These are phyloP conservation scores for Anthonomus grandis DNA, from an alignment of 1,140 invertebrate genomes.

Conservation along the genomic window DNA sequence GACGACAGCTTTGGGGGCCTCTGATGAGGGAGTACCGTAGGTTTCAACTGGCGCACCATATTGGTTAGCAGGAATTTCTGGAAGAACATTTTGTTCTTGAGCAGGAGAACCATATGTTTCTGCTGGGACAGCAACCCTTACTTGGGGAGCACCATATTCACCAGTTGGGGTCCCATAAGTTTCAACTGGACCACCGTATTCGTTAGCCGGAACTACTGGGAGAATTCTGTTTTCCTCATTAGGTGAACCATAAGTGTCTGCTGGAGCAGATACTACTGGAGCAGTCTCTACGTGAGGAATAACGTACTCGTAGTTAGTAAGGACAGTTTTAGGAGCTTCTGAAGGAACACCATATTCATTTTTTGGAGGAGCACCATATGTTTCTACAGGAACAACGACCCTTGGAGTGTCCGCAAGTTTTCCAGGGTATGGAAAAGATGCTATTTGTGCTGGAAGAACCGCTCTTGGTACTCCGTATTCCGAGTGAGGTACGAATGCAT, in stretches of 20 bases:
- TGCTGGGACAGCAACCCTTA: not conserved
- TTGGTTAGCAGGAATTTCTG: not conserved
- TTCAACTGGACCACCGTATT: conserved; percentile 3
- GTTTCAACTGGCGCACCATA: conserved; percentile 10
- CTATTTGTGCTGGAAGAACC: not conserved
- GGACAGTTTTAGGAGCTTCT: not conserved
- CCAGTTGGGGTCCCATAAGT: not conserved
- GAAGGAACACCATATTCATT: not conserved
- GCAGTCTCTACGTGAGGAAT: not conserved
- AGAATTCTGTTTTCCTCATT: conserved; percentile 1
- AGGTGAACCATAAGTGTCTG: not conserved
- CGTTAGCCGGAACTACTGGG: not conserved
- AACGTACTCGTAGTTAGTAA: conserved; percentile 3
- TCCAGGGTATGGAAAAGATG: not conserved
- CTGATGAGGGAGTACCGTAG: conserved; percentile 3
- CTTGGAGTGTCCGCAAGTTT: not conserved
- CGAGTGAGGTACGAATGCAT: not conserved
- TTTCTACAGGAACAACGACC: not conserved
- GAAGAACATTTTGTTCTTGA: not conserved
- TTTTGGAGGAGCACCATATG: not conserved
- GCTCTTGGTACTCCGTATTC: conserved; percentile 14
- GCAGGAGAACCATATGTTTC: conserved; percentile 5
- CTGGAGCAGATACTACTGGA: not conserved
- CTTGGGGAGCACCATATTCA: conserved; percentile 13
- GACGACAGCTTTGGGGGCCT: not conserved